Evolutionary conservation across 2,797 vertebrate species (phyloP).

Genomic region (Smutsia temminckii): DNA sequence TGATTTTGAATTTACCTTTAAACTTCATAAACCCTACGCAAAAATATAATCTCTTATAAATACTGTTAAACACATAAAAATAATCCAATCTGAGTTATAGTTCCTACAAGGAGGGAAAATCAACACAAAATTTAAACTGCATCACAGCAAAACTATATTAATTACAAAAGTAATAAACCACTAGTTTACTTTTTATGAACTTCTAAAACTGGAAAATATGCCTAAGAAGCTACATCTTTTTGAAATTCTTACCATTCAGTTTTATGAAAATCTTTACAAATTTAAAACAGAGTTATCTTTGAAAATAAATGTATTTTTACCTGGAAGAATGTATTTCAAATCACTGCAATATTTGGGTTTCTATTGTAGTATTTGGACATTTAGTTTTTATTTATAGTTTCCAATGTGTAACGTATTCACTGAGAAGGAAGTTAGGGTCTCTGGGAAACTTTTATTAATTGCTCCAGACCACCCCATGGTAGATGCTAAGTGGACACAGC

Average conservation of each 20-base stretch:
- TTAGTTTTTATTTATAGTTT: background rate
- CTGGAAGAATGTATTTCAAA: background rate
- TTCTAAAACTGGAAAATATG: background rate
- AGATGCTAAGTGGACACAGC: background rate
- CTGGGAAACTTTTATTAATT: background rate
- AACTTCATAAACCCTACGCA: slow-evolving; percentile 37
- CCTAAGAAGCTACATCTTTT: background rate
- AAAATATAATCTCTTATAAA: slow-evolving; percentile 29
- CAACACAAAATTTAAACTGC: slow-evolving; percentile 11
- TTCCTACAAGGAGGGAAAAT: slow-evolving; percentile 6
- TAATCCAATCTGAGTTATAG: background rate
- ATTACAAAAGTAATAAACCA: background rate
- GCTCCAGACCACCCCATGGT: background rate
- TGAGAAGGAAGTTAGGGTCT: background rate
- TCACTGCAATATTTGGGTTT: background rate
- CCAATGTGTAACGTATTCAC: background rate
- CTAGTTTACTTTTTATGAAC: slow-evolving; percentile 16
- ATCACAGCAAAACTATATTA: slow-evolving; percentile 5
- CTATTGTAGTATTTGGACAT: background rate
- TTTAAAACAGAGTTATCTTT: slow-evolving; percentile 30
- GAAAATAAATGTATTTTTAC: background rate
- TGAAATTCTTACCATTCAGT: background rate
- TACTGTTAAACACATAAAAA: slow-evolving; percentile 3
- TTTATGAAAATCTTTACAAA: slow-evolving; percentile 35
- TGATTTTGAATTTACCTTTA: slow-evolving; percentile 61